Conservation (phyloP, 2,888 invertebrate species). For the Crematogaster levior region DNA sequence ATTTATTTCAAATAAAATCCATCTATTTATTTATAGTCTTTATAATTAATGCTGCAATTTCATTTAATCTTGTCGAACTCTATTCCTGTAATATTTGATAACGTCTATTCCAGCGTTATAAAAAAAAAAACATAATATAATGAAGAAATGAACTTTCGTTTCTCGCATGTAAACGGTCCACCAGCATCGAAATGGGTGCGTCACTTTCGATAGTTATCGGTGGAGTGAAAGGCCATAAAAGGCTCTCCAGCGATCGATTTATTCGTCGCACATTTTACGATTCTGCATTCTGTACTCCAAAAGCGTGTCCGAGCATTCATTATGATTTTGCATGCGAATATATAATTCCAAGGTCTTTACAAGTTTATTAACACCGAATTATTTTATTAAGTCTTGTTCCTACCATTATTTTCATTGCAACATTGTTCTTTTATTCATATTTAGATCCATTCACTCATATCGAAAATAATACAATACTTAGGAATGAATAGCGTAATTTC, state of each 20-base stretch:
- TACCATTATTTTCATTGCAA: background rate
- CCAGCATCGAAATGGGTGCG: slow-evolving; percentile 18
- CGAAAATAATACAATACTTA: background rate
- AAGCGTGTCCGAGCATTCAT: background rate
- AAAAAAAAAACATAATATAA: slow-evolving; percentile 9
- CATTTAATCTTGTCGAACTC: background rate
- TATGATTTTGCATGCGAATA: background rate
- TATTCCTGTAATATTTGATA: background rate
- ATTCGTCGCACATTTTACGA: slow-evolving; percentile 27
- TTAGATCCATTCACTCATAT: background rate
- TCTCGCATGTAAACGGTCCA: slow-evolving; percentile 21
- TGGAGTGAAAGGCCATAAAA: slow-evolving; percentile 30
- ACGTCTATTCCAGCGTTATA: background rate
- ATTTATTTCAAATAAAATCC: background rate
- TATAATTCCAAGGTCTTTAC: background rate
- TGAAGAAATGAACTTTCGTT: slow-evolving; percentile 11
- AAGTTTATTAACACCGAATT: slow-evolving; percentile 1
- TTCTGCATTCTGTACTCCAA: background rate
- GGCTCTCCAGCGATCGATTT: slow-evolving; percentile 15
- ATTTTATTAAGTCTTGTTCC: background rate
- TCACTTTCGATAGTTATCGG: slow-evolving; percentile 28
- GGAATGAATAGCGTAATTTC: background rate
- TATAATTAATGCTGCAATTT: background rate
- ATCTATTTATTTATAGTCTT: background rate
- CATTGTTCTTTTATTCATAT: background rate